Conservation (phyloP, 1,140 invertebrate species). For the Drosophila subpulchrella region DNA sequence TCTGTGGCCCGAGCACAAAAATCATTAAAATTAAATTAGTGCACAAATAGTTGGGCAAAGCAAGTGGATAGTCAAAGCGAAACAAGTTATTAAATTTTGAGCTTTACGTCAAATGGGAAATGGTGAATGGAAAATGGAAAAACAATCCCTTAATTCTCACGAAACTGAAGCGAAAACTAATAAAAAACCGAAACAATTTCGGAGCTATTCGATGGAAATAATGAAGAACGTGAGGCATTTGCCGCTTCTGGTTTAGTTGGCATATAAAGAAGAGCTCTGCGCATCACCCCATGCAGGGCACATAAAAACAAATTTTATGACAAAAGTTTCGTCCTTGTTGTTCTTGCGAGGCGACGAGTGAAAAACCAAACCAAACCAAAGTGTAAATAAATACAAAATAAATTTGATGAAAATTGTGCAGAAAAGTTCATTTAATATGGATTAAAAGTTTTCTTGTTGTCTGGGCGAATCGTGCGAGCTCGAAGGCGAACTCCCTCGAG, state of each 20-base stretch:
- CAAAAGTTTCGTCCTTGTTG: constrained; percentile 66
- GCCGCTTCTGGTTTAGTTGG: constrained; percentile 54
- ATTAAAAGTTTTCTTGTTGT: constrained; percentile 65
- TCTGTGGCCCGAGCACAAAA: constrained; percentile 31
- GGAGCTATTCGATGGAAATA: constrained; percentile 66
- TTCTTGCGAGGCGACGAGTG: constrained; percentile 39
- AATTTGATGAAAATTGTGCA: constrained; percentile 73
- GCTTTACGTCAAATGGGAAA: constrained; percentile 37
- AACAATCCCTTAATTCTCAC: constrained; percentile 47
- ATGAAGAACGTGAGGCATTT: constrained; percentile 73
- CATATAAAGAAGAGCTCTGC: constrained; percentile 36
- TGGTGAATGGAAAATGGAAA: constrained; percentile 25
- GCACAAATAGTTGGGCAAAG: constrained; percentile 44
- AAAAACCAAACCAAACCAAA: constrained; percentile 56
- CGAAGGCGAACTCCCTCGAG: constrained; percentile 11
- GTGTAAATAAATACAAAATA: constrained; percentile 75
- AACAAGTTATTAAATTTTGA: constrained; percentile 49
- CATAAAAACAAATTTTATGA: constrained; percentile 77
- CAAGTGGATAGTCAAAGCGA: constrained; percentile 38
- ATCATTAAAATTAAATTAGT: constrained; percentile 61
- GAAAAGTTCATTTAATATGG: constrained; percentile 75
- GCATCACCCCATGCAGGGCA: constrained; percentile 30
- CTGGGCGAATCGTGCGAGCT: constrained; percentile 33
- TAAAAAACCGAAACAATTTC: constrained; percentile 66
- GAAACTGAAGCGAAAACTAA: constrained; percentile 51